A percentile compares a stretch with the other conserved stretches of the same genome.
Conservation (phyloP, 2,797 vertebrate species). For the Xiphorhynchus erythropygius region DNA sequence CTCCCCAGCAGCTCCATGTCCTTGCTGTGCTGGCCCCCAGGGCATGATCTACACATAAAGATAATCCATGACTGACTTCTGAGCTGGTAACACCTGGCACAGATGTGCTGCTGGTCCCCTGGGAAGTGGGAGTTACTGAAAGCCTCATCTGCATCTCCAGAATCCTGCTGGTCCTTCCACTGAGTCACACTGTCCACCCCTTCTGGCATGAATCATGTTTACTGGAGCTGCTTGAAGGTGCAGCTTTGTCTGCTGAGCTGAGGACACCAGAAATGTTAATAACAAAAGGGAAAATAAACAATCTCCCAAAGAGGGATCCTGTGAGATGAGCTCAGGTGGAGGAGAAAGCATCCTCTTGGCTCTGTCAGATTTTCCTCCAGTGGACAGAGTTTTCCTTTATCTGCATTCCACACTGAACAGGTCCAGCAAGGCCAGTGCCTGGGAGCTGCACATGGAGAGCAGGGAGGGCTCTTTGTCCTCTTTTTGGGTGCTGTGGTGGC, state of each 20-base stretch:
- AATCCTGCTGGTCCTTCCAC: neutral
- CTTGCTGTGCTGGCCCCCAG: neutral
- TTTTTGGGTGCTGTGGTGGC: neutral
- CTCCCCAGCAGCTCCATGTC: neutral
- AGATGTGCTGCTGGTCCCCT: neutral
- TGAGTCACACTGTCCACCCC: neutral
- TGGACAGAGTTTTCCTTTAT: neutral
- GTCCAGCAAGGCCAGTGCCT: neutral
- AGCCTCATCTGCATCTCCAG: neutral
- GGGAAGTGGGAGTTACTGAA: neutral
- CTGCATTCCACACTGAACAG: neutral
- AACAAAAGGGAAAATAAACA: neutral
- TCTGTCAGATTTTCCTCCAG: neutral
- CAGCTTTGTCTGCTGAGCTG: neutral
- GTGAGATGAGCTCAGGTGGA: neutral
- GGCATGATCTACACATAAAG: neutral
- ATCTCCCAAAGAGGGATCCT: neutral
- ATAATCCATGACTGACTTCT: neutral
- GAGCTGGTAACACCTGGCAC: neutral
- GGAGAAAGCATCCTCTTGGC: neutral
- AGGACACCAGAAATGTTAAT: neutral
- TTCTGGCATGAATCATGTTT: neutral
- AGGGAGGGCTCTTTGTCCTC: neutral
- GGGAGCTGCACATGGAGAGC: neutral
- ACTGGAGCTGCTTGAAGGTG: neutral